Conservation (phyloP, 1,140 invertebrate species). For the Venturia canescens region DNA sequence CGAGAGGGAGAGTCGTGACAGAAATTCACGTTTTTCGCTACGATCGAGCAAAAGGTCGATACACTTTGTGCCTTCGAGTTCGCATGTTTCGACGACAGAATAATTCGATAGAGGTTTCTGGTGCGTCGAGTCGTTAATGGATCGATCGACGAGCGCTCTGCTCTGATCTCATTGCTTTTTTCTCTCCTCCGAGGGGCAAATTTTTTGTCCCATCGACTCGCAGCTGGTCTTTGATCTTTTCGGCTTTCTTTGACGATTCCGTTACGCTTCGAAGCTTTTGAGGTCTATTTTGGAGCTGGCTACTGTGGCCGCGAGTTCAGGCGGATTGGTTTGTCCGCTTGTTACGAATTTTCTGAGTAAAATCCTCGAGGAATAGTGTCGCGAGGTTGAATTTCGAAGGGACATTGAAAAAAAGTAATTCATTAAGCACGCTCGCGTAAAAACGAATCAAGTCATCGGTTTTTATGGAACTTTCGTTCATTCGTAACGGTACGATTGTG, state of each 20-base stretch:
- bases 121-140: background rate
- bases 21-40: background rate
- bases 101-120: background rate
- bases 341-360: no score
- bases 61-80: background rate
- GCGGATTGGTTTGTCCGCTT: no score
- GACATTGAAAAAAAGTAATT: no score
- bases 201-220: background rate
- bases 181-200: background rate
- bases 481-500: no score
- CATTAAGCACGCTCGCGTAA: no score
- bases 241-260: no score
- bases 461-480: background rate
- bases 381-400: no score
- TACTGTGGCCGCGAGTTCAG: no score
- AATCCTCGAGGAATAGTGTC: no score
- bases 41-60: background rate
- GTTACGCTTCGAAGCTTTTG: background rate
- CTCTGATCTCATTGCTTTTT: conserved; percentile 1
- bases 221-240: conserved; percentile 3
- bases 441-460: no score
- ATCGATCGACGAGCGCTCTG: conserved; percentile 3
- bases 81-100: background rate
- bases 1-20: background rate
- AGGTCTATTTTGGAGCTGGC: background rate